Evolutionary conservation across 2,797 vertebrate species (phyloP), one percentile per base, ranked within the genome.

Genomic region (Vipera latastei): DNA sequence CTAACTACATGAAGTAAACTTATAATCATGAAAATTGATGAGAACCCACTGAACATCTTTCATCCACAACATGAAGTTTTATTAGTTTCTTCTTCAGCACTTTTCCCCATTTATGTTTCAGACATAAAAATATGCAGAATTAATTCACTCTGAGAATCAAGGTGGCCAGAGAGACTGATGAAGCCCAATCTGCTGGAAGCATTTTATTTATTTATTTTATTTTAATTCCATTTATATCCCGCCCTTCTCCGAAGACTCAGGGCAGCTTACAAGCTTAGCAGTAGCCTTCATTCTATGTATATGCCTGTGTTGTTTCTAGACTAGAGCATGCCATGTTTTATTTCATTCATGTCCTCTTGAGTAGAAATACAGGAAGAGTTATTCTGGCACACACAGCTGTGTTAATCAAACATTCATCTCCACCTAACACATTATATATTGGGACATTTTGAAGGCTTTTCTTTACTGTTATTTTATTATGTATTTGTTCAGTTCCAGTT

Each of bases 321-420:
- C 94, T 90, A 93, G 93, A 86, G 94, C 96, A 93, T 86, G 69
- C 90, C 91, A 51, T 92, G 94, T 93, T 96, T 95, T 95, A 95
- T 96, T 97, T 96, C 92, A 94, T 96, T 90, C 95, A 94, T 95
- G 94, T 94, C 94, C 95, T 96, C 96, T 88, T 65, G 91, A 91
- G 91, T 94, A 95, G 96, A 95, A 97, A 96, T 94, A 94, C 59
- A 61, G 95, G 91, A 93, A 95, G 95, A 96, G 93, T 91, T 97
- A 94, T 97, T 96, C 96, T 95, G 97, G 94, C 93, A 95, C 92
- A 95, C 90, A 94, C 96, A 97, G 96, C 95, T 97, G 96, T 94
- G 91, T 96, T 96, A 96, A 93, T 93, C 89, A 93, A 93, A 96
- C 94, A 97, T 92, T 96, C 95, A 96, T 94, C 94, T 93, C 92